Percentiles rank a stretch among this genome's conserved stretches.
Evolutionary conservation across 2,113 vertebrate genomes (phyloP).

Genomic region (Leuciscus idus): DNA sequence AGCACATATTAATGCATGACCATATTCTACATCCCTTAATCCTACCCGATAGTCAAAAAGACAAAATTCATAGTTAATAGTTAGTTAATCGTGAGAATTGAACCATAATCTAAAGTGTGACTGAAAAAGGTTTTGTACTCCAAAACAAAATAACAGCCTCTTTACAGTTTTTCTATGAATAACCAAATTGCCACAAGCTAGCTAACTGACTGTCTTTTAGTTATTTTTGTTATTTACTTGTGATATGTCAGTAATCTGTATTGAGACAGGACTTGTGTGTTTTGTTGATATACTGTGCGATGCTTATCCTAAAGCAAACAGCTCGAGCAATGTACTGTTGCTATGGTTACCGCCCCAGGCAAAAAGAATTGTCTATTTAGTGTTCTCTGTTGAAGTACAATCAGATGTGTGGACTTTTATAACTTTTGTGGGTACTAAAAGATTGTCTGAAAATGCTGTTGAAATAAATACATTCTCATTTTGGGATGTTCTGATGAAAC

Average conservation of each 20-base stretch:
- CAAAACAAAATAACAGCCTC: neutral
- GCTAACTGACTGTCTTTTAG: neutral
- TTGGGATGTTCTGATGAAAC: neutral
- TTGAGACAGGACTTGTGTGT: neutral
- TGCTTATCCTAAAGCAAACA: neutral
- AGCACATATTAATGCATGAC: no score
- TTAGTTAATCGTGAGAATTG: no score
- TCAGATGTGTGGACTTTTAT: neutral
- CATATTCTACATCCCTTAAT: no score
- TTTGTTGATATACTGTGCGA: neutral
- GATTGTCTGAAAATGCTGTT: neutral
- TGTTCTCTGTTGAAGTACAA: neutral
- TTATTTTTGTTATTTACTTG: neutral
- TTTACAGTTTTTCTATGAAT: neutral
- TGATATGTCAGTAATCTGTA: neutral
- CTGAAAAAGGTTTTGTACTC: neutral
- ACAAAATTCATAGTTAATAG: no score
- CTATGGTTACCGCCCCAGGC: conserved; percentile 1
- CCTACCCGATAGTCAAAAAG: no score
- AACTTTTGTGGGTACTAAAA: neutral
- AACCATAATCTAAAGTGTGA: no score
- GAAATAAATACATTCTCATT: neutral
- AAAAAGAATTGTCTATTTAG: neutral
- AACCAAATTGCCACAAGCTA: neutral
- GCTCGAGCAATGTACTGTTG: neutral